phyloP scores from a whole-genome alignment of 2,113 vertebrate species.

The Melanostigma gelatinosum region DNA sequence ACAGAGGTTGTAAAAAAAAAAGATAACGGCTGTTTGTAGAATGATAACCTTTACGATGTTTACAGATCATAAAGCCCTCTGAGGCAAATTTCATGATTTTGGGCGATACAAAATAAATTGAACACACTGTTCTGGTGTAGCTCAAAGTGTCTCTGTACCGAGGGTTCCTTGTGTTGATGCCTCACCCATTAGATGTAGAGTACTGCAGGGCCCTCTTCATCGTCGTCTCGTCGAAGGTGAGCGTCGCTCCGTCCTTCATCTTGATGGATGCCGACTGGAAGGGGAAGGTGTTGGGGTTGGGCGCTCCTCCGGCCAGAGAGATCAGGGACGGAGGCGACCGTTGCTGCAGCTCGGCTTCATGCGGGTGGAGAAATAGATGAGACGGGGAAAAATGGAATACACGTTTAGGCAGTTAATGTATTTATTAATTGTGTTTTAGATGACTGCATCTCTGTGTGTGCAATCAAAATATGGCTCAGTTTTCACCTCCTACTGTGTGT shows the following conservation, averaged over 20 bases:
- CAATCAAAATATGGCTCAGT: neutral
- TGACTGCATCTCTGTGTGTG: too few relatives aligned
- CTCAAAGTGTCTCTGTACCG: neutral
- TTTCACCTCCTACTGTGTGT: neutral
- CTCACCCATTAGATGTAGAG: conserved; percentile 89
- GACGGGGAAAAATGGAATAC: neutral
- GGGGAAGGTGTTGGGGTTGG: conserved; percentile 92
- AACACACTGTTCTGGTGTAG: too few relatives aligned
- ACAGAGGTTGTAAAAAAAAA: too few relatives aligned
- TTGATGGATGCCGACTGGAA: conserved; percentile 86
- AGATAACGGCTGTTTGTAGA: too few relatives aligned
- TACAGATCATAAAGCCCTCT: too few relatives aligned
- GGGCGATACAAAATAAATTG: too few relatives aligned
- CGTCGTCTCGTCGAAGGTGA: conserved; percentile 83
- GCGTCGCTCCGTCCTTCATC: conserved; percentile 76
- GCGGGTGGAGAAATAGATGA: conserved; percentile 14
- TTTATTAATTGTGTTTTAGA: neutral
- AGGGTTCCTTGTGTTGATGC: neutral
- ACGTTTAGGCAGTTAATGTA: too few relatives aligned
- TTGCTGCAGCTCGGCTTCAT: conserved; percentile 87
- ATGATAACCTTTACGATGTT: too few relatives aligned
- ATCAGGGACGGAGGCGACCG: conserved; percentile 88
- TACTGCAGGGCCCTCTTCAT: conserved; percentile 95
- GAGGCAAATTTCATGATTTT: too few relatives aligned
- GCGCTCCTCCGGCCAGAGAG: conserved; percentile 89